phyloP scores from a whole-genome alignment of 2,797 vertebrate genomes.

The Arrhamphus sclerolepis region DNA sequence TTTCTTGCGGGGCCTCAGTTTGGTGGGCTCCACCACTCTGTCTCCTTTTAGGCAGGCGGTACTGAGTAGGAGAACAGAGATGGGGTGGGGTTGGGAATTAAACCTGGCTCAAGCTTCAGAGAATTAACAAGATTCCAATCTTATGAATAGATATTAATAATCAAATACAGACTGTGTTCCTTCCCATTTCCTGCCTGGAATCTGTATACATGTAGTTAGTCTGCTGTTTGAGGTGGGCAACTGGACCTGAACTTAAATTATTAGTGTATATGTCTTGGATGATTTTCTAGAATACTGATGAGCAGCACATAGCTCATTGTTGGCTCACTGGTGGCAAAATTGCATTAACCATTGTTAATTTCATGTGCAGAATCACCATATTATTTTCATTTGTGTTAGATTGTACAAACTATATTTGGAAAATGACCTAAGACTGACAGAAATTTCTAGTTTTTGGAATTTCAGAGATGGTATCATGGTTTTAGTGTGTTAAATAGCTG shows the following conservation, averaged over 20 bases:
- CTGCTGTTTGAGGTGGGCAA: constrained; percentile 20
- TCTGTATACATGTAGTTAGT: constrained; percentile 10
- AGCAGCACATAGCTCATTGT: too few relatives aligned
- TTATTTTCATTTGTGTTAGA: too few relatives aligned
- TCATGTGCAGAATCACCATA: too few relatives aligned
- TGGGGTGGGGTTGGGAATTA: constrained; percentile 58
- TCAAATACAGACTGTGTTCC: constrained; percentile 25
- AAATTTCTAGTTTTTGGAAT: too few relatives aligned
- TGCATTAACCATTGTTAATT: too few relatives aligned
- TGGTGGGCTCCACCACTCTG: constrained; percentile 77
- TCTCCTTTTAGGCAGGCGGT: constrained; percentile 75
- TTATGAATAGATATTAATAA: constrained; percentile 25
- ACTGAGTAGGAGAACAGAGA: constrained; percentile 72
- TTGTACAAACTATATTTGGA: too few relatives aligned
- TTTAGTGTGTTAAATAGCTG: constrained; percentile 25
- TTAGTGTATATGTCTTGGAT: too few relatives aligned
- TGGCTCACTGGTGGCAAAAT: too few relatives aligned
- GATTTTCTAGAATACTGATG: too few relatives aligned
- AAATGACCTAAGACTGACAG: too few relatives aligned
- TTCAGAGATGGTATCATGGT: too few relatives aligned
- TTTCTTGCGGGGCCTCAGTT: constrained; percentile 77
- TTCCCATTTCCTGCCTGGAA: constrained; percentile 18
- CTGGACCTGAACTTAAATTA: neutral
- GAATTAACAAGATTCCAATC: constrained; percentile 7
- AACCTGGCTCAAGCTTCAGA: constrained; percentile 27